Base-by-base conservation (phyloP, 2,113 vertebrate species). In the Callaeas wilsoni region DNA sequence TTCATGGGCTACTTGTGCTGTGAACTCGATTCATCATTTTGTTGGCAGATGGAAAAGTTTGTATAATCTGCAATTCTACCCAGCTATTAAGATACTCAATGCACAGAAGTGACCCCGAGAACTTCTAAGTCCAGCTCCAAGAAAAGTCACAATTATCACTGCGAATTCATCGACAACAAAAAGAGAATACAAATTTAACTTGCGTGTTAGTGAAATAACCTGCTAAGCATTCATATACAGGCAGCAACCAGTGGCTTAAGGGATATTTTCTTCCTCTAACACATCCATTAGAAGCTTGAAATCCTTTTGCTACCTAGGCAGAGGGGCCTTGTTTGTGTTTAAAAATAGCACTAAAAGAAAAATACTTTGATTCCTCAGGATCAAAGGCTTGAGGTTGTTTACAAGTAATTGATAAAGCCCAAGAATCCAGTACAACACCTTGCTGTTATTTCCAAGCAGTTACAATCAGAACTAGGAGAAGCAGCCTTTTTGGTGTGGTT, bases 291-390 rank as follows among this genome's bases (percentile, higher is more conserved):
- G 39, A 85, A 93, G n/a, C 42, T 49, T 46, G 32, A 64, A 75
- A 56, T 73, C 32, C 69, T 64, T 78, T 80, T 27, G 14, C 12
- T 65, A 46, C 23, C 21, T 77, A 49, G n/a, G 32, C 42, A 70
- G 33, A 82, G 53, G 41, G 15, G 23, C 6, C 32, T 85, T 30
- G 46, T n/a, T 9, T n/a, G 20, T 55, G 27, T 42, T 80, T 86
- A 95, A 90, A 90, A 94, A 53, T 2, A 93, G 13, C 42, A 50
- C 22, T n/a, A n/a, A 44, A 71, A 70, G 14, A 68, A 93, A 78
- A 53, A 62, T 2, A 59, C 30, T 70, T 56, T 9, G 52, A 46
- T 75, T 75, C 32, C 64, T 77, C n/a, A 77, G 55, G 13, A 76
- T 13, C 17, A 52, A 85, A 52, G 39, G 23, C 59, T 93, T 46